Percentiles rank a stretch among this genome's conserved stretches.
phyloP scores from a whole-genome alignment of 2,113 vertebrate genomes.

The Chitala chitala region DNA sequence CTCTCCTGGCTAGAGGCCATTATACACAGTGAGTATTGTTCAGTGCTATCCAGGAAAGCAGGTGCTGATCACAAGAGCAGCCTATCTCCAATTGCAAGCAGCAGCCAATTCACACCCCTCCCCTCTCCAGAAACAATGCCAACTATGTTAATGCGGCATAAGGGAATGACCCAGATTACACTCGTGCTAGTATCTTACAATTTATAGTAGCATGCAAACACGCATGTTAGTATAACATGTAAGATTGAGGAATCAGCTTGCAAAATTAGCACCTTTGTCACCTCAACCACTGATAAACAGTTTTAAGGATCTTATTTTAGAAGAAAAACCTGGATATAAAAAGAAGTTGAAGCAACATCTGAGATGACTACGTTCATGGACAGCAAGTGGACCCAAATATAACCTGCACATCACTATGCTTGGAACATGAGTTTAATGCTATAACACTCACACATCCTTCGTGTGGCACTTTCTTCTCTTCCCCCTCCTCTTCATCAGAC shows the following conservation, averaged over 20 bases:
- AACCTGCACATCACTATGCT: no score
- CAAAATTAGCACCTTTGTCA: no score
- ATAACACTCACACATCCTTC: background rate
- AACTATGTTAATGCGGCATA: background rate
- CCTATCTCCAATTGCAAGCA: background rate
- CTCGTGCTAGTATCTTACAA: background rate
- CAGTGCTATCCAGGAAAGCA: background rate
- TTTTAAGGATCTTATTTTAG: no score
- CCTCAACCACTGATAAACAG: no score
- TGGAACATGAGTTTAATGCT: no score
- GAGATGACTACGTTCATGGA: no score
- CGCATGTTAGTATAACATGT: no score
- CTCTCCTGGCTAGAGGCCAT: background rate
- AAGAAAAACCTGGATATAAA: no score
- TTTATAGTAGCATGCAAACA: no score
- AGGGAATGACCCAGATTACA: background rate
- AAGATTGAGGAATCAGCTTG: no score
- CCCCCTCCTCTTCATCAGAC: constrained; percentile 42
- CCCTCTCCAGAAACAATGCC: background rate
- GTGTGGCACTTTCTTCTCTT: constrained; percentile 29
- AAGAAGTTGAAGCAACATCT: no score
- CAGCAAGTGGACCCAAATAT: no score
- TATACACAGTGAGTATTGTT: background rate
- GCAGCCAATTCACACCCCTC: background rate
- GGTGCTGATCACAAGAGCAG: background rate